Evolutionary conservation across 1,140 invertebrate genomes (phyloP), one percentile per base, ranked within the genome.

Genomic region (Steinernema khuongi): DNA sequence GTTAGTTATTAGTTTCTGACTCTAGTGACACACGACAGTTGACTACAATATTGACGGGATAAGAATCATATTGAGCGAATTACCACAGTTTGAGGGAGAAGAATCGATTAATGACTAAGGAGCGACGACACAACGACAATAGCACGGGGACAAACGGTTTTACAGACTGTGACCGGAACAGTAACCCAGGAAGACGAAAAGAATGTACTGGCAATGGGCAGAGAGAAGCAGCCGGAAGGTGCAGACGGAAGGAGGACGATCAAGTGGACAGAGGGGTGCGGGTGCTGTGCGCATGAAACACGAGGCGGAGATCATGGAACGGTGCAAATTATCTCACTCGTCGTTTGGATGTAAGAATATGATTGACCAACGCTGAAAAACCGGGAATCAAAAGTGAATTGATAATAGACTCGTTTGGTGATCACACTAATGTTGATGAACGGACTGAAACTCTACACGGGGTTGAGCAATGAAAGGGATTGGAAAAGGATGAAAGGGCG

Each of bases 31-130:
- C 50, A 60, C 14, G 14, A 60, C 4, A 26, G 19, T 22, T 22
- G 4, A 14, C 26, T 14, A 60, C 50, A n/a, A 60, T 4, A 60
- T 41, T 41, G 36, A 60, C 26, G 26, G 22, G 50, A 22, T 41
- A 11, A 14, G 22, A 60, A 60, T 60, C 19, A 26, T 7, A 60
- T 7, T 60, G 2, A 60, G 14, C 26, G 50, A 60, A 26, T 41
- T 60, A 60, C 14, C 50, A 60, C 50, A 60, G 50, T 14, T 60
- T 11, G n/a, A n/a, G 19, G 50, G 50, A 60, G 19, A 26, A 60
- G 50, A 60, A 60, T 60, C 50, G 50, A 60, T 60, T 22, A 22
- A 26, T 60, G 50, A 60, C 50, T 60, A 60, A 41, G 36, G 36
- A 41, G n/a, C n/a, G n/a, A 11, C 7, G n/a, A 41, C 36, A 41